A percentile compares a stretch with the other conserved stretches of the same genome.
phyloP scores from a whole-genome alignment of 2,797 vertebrate species.

The Sphenopsis melanotis region DNA sequence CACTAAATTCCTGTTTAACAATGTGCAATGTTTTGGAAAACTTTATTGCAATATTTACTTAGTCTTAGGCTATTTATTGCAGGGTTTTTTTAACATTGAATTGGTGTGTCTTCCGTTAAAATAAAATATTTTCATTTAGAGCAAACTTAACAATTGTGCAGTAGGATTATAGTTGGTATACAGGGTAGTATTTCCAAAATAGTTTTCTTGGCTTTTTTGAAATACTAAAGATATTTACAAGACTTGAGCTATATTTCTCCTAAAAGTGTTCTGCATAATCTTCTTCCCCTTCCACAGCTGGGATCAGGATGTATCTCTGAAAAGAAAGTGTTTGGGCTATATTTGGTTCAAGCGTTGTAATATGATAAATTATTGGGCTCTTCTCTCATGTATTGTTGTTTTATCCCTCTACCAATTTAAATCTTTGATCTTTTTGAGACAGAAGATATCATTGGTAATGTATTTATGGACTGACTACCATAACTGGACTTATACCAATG shows the following conservation, averaged over 20 bases:
- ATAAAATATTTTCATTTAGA: not conserved
- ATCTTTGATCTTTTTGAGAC: not conserved
- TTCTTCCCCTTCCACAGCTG: not conserved
- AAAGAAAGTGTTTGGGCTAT: not conserved
- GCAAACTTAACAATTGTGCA: not conserved
- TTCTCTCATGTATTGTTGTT: not conserved
- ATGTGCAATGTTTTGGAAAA: not conserved
- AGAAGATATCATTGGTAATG: not conserved
- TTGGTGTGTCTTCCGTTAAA: not conserved
- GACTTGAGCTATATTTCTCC: not conserved
- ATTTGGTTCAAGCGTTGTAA: not conserved
- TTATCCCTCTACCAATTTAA: not conserved
- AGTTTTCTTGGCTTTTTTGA: not conserved
- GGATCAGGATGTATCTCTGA: not conserved
- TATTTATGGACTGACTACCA: not conserved
- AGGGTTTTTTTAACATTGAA: rapidly evolving
- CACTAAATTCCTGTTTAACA: not conserved
- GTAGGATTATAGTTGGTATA: not conserved
- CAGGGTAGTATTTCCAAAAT: not conserved
- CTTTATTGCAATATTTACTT: not conserved
- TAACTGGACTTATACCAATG: not conserved
- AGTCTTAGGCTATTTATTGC: not conserved
- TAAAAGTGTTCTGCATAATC: not conserved
- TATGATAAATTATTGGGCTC: not conserved
- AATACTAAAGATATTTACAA: not conserved